Base-by-base conservation (phyloP, 2,113 vertebrate species). In the Caretta caretta region DNA sequence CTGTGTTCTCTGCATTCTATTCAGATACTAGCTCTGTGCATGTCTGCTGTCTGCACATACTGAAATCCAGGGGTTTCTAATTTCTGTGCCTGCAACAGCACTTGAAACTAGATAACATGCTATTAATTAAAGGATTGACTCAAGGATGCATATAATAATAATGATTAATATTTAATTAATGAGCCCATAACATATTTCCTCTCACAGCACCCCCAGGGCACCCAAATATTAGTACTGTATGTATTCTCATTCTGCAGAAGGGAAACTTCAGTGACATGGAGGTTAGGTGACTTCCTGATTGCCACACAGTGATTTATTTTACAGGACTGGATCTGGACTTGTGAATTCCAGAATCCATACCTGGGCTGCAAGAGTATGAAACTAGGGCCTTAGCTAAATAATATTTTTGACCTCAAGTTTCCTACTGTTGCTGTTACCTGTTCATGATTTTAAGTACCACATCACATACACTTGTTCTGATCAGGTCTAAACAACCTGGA, bases 371-470 rank as follows among this genome's bases (percentile, higher is more conserved):
- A 85, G 25, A 42, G 8, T 1, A 0, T 25, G 76, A 84, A 54
- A 54, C 5, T 12, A 84, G 90, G 59, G 10, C 25, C 24, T 94
- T 94, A 10, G 20, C 53, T 90, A 90, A 54, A n/a, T 5, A 42
- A 56, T 9, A 50, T 46, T 31, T 65, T 65, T 56, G 38, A 59
- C 65, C 22, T 50, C 25, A 31, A 85, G 46, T 35, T 87, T 88
- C 80, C 84, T 57, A 54, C 10, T 53, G 1, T 80, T 92, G 89
- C 83, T 93, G 94, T 93, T 24, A 35, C 92, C 57, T 81, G 3
- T 27, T 88, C 75, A 94, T 84, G 89, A 95, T 89, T 81, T 91
- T 88, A 85, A 92, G 42, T n/a, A 65, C n/a, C 92, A 53, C 87
- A 31, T 95, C 53, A n/a, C 10, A 27, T 13, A 79, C 50, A 51